Evolutionary conservation across 2,888 invertebrate genomes (phyloP), one percentile per base, ranked within the genome.

Genomic region (Himalopsyche anomala): DNA sequence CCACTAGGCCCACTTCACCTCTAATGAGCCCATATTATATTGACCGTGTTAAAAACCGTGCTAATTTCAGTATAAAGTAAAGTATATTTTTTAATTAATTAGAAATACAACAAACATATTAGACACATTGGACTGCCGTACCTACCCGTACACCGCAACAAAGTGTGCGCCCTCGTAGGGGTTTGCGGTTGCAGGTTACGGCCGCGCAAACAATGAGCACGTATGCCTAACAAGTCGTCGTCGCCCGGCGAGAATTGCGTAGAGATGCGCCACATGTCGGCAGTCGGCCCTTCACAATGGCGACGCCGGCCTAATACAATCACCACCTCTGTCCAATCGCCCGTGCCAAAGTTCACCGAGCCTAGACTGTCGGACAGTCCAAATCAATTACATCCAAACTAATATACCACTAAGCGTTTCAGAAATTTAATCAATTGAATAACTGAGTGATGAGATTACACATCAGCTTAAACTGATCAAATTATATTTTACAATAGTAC

Each of bases 181-280:
- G 84, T 84, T 80, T 56, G 84, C 84, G 40, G 54, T 54, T 83
- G 83, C 69, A 83, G 69, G 56, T 62, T 56, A 55, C n/a, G 54
- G 42, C 56, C 83, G 84, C 84, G 62, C 84, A 80, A 84, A 84
- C 84, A 84, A 84, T 84, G 80, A 81, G 80, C 84, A 84, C 84
- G 84, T 84, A 38, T 55, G 28, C 55, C 84, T 40, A 80, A 84
- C 84, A 81, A 42, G 84, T 55, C 69, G 17, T 45, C 69, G 42
- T 45, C 69, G 62, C 83, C 42, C 40, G 51, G 17, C 54, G 45
- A n/a, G 51, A 19, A 81, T 54, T 17, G 36, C 45, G 28, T 19
- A 62, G 19, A 11, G 62, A 62, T 62, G 62, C 19, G 28, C 62
- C 62, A 19, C 62, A 69, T 17, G 55, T 56, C 80, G 80, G 79